These are phyloP conservation scores for Tylochromis polylepis DNA, from an alignment of 2,113 vertebrate genomes.

Conservation along the genomic window DNA sequence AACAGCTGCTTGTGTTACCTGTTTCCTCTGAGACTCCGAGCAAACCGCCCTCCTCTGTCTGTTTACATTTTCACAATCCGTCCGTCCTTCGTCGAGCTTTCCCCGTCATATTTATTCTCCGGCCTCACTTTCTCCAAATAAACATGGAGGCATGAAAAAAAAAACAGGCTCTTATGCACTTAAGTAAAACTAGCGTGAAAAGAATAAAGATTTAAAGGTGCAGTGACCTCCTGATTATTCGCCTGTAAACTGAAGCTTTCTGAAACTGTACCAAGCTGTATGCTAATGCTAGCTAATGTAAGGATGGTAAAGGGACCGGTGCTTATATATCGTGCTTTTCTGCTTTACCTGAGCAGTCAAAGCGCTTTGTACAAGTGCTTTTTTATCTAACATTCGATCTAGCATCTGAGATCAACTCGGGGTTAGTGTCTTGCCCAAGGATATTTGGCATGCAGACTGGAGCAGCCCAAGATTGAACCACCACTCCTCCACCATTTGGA, in stretches of 20 bases:
- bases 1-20: constrained; percentile 14
- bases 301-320: neutral
- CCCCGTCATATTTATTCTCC: neutral
- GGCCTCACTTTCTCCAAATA: neutral
- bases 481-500: neutral
- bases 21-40: constrained; percentile 5
- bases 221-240: neutral
- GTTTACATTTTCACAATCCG: neutral
- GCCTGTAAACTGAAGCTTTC: neutral
- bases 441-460: neutral
- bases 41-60: neutral
- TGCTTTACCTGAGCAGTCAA: neutral
- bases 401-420: neutral
- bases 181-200: neutral
- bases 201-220: neutral
- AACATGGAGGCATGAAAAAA: neutral
- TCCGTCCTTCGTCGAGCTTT: neutral
- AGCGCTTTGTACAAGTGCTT: neutral
- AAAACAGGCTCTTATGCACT: neutral
- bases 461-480: neutral
- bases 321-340: too few relatives aligned
- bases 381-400: neutral
- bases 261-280: neutral
- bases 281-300: neutral
- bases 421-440: neutral